Evolutionary conservation across 2,797 vertebrate species (phyloP).

Genomic region (Muscicapa striata): DNA sequence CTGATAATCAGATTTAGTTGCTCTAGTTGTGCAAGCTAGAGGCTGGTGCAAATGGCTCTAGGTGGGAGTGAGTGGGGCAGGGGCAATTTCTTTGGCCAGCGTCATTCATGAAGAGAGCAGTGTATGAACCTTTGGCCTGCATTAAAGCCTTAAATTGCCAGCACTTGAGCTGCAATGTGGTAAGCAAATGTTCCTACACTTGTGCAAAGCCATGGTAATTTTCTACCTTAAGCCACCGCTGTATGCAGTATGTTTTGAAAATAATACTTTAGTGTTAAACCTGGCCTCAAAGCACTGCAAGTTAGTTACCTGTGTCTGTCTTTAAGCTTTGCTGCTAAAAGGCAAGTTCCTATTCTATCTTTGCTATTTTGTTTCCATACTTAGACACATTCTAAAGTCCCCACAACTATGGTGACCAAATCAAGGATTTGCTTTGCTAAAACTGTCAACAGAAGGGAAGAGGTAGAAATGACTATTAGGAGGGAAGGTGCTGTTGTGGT

Average conservation of each 20-base stretch:
- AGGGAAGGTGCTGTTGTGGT: not conserved
- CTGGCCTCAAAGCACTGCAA: not conserved
- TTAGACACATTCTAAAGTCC: not conserved
- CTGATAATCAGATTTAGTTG: not conserved
- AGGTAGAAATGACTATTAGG: not conserved
- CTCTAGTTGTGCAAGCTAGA: not conserved
- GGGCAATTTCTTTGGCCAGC: not conserved
- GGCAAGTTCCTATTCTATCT: not conserved
- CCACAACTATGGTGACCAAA: rapidly evolving
- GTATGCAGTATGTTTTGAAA: not conserved
- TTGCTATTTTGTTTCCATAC: not conserved
- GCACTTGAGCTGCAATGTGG: not conserved
- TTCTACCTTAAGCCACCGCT: not conserved
- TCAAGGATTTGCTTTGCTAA: not conserved
- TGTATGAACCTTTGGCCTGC: not conserved
- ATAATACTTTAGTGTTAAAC: not conserved
- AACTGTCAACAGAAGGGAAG: not conserved
- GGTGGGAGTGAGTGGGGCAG: not conserved
- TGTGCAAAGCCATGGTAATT: not conserved
- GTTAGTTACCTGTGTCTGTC: not conserved
- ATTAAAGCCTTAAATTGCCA: not conserved
- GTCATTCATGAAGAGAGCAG: not conserved
- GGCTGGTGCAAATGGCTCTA: not conserved
- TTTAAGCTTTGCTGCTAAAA: not conserved
- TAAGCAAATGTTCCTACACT: not conserved